Base-by-base conservation (phyloP, 2,113 vertebrate species). In the Pterocles orientalis region DNA sequence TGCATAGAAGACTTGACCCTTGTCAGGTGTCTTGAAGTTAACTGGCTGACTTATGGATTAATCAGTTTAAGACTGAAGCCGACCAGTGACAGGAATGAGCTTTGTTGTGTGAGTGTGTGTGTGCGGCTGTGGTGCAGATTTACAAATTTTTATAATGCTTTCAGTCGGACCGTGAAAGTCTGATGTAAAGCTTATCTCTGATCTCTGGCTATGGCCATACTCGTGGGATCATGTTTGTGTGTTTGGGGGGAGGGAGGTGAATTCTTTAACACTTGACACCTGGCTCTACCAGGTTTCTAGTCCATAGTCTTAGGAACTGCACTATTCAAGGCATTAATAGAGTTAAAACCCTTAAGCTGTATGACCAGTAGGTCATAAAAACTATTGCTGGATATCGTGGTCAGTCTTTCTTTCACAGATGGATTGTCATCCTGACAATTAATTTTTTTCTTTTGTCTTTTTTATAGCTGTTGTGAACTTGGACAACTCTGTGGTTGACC, bases 401-500 rank as follows among this genome's bases (percentile, higher is more conserved):
- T 78, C 57, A 86, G 36, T 60, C 17, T 73, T 90, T 95, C 64
- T 97, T 96, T 96, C 81, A 88, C 61, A 96, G 58, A 28, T 86
- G 84, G 58, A 65, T 91, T 86, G 64, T 96, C 91, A 97, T 93
- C 91, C 81, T 96, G 69, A 82, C 77, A 95, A 95, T 53, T 94
- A 95, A 96, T 94, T 93, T 92, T 78, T 95, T 81, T 64, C 33
- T 85, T 77, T 95, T 91, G 36, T 70, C 57, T 88, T 45, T 84
- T 86, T 47, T 65, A 84, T 97, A 99, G 99, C 99, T 87, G 97
- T 99, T 96, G 98, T 99, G 96, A 99, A 99, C 97, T 97, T 99
- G 98, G 99, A 99, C 97, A 99, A 99, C 97, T 99, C 99, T 50
- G 98, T 99, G 85, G 99, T 99, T 92, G 99, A 99, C 96, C 97